These are phyloP conservation scores for Solenodon paradoxus DNA, from an alignment of 2,113 vertebrate species.

Conservation along the genomic window DNA sequence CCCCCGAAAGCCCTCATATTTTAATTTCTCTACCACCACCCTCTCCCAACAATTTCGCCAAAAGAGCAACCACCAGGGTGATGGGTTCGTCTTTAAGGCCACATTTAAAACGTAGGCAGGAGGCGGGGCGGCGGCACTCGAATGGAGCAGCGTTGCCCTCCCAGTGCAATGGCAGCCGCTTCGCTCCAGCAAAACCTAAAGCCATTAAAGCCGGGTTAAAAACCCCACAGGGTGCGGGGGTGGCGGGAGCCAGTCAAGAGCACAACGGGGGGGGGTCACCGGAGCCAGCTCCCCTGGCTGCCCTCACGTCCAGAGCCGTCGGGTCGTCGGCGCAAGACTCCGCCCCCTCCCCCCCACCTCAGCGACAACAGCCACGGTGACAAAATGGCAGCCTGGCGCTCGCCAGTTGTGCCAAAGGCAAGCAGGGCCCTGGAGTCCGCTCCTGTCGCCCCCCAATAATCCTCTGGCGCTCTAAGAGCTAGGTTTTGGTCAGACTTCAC, in stretches of 20 bases:
- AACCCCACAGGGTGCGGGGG: background rate
- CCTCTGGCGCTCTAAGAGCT: background rate
- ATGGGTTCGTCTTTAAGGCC: background rate
- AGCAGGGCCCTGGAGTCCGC: constrained; percentile 11
- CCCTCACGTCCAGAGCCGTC: constrained; percentile 33
- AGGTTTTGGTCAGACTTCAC: background rate
- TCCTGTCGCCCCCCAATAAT: background rate
- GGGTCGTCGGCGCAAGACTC: constrained; percentile 65
- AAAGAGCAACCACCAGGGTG: background rate
- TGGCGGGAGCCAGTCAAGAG: too few species aligned
- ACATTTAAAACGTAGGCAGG: background rate
- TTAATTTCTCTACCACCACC: background rate
- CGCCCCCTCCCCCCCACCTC: background rate
- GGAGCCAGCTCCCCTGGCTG: background rate
- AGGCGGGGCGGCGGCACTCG: background rate
- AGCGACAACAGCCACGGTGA: constrained; percentile 75
- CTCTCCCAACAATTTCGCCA: constrained; percentile 16
- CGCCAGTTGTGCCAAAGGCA: constrained; percentile 73
- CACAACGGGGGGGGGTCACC: background rate
- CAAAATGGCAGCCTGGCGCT: constrained; percentile 83
- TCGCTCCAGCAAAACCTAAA: background rate
- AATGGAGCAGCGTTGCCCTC: background rate
- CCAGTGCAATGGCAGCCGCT: background rate
- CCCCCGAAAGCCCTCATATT: background rate
- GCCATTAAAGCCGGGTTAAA: background rate